A percentile compares a stretch with the other conserved stretches of the same genome.
These are phyloP conservation scores for Aradus depressus DNA, from an alignment of 2,888 invertebrate genomes.

Conservation along the genomic window DNA sequence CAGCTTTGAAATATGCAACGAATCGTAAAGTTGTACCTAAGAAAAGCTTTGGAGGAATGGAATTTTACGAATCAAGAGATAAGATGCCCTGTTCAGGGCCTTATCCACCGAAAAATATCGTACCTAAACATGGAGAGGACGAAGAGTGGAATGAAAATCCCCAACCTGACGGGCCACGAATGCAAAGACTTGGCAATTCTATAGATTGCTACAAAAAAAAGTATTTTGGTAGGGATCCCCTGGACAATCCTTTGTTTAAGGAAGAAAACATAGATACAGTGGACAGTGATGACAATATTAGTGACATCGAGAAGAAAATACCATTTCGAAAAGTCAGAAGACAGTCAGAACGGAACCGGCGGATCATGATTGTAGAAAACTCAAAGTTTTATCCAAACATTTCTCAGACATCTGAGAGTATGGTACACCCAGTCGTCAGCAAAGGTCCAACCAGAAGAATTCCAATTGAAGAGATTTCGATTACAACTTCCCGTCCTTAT, in stretches of 20 bases:
- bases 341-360: neutral
- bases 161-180: slow-evolving; percentile 37
- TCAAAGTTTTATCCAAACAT: neutral
- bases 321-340: neutral
- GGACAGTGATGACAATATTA: neutral
- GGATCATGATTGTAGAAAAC: neutral
- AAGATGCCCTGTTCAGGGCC: slow-evolving; percentile 36
- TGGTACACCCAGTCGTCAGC: too few relatives aligned
- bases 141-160: slow-evolving; percentile 32
- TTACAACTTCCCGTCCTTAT: too few relatives aligned
- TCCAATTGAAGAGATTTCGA: too few relatives aligned
- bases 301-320: neutral
- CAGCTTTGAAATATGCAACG: slow-evolving; percentile 55
- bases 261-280: slow-evolving; percentile 34
- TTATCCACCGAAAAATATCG: slow-evolving; percentile 32
- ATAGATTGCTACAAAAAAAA: slow-evolving; percentile 62
- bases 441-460: too few relatives aligned
- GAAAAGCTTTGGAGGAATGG: slow-evolving; percentile 53
- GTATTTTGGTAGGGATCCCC: slow-evolving; percentile 61
- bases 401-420: too few relatives aligned
- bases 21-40: slow-evolving; percentile 50
- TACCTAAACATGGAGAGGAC: slow-evolving; percentile 34
- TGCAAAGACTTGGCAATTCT: slow-evolving; percentile 56
- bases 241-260: slow-evolving; percentile 60
- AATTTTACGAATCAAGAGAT: slow-evolving; percentile 54